Conservation (phyloP, 2,888 invertebrate genomes). For the Plebejus melissa region DNA sequence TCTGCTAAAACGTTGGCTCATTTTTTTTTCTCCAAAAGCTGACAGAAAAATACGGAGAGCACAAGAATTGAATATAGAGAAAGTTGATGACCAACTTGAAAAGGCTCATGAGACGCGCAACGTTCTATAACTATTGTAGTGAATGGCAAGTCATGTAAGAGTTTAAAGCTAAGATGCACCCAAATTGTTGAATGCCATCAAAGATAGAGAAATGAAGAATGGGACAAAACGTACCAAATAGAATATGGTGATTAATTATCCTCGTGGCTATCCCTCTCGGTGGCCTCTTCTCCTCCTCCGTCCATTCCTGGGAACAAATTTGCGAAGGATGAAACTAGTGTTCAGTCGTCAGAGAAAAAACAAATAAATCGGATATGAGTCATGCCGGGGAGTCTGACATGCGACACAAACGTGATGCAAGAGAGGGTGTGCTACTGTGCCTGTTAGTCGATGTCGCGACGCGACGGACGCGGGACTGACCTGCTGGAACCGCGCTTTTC, state of each 20-base stretch:
- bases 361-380: conserved; percentile 6
- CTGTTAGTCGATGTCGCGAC: conserved; percentile 4
- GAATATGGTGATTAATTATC: conserved; percentile 77
- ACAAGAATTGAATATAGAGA: too few relatives aligned
- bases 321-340: conserved; percentile 14
- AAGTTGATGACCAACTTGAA: too few relatives aligned
- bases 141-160: not conserved
- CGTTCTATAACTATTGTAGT: not conserved
- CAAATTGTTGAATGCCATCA: not conserved
- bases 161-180: not conserved
- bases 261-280: conserved; percentile 77
- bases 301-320: conserved; percentile 64
- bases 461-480: conserved; percentile 58
- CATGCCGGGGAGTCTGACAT: conserved; percentile 2
- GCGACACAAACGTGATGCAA: conserved; percentile 19
- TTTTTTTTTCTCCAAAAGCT: too few relatives aligned
- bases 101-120: too few relatives aligned
- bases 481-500: conserved; percentile 92
- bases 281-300: conserved; percentile 74
- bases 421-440: conserved; percentile 14
- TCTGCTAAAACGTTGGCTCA: not conserved
- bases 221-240: conserved; percentile 60
- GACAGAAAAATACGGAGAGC: too few relatives aligned
- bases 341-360: not conserved
- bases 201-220: not conserved